phyloP scores from a whole-genome alignment of 1,140 invertebrate genomes.

The Monochamus saltuarius region DNA sequence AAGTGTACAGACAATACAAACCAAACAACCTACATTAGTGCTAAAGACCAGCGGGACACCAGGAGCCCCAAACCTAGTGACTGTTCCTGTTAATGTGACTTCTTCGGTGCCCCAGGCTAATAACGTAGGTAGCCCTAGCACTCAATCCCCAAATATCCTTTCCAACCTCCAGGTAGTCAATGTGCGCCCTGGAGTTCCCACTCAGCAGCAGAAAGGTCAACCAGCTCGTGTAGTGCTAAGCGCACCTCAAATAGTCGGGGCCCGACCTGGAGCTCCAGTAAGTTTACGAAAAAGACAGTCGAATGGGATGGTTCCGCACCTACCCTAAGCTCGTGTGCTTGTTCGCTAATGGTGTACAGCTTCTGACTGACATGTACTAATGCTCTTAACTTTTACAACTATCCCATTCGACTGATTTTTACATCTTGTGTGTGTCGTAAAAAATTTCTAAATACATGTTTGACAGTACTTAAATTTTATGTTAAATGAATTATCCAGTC shows the following conservation, averaged over 20 bases:
- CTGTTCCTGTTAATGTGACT: slow-evolving; percentile 69
- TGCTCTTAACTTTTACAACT: slow-evolving; percentile 15
- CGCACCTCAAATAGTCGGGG: slow-evolving; percentile 75
- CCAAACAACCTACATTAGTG: slow-evolving; percentile 66
- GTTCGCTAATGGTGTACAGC: slow-evolving; percentile 7
- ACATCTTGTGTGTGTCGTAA: slow-evolving; percentile 17
- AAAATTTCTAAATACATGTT: slow-evolving; percentile 6
- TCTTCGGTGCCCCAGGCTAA: slow-evolving; percentile 46
- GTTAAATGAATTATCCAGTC: background rate
- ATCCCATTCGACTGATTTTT: slow-evolving; percentile 16
- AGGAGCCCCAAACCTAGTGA: slow-evolving; percentile 64
- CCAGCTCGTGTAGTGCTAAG: slow-evolving; percentile 76
- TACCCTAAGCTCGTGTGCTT: slow-evolving; percentile 2
- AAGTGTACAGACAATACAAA: slow-evolving; percentile 59
- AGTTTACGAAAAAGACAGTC: slow-evolving; percentile 51
- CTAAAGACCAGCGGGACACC: slow-evolving; percentile 65
- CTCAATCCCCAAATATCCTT: slow-evolving; percentile 58
- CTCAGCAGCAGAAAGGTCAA: slow-evolving; percentile 69
- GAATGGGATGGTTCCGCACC: slow-evolving; percentile 33
- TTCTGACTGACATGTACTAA: slow-evolving; percentile 7
- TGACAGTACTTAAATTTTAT: slow-evolving; percentile 12
- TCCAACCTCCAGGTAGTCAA: slow-evolving; percentile 84
- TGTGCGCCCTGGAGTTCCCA: slow-evolving; percentile 69
- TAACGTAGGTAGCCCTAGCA: slow-evolving; percentile 49
- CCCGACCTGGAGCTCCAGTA: slow-evolving; percentile 77